Evolutionary conservation across 2,888 invertebrate genomes (phyloP).

Genomic region (Nudaria mundana): DNA sequence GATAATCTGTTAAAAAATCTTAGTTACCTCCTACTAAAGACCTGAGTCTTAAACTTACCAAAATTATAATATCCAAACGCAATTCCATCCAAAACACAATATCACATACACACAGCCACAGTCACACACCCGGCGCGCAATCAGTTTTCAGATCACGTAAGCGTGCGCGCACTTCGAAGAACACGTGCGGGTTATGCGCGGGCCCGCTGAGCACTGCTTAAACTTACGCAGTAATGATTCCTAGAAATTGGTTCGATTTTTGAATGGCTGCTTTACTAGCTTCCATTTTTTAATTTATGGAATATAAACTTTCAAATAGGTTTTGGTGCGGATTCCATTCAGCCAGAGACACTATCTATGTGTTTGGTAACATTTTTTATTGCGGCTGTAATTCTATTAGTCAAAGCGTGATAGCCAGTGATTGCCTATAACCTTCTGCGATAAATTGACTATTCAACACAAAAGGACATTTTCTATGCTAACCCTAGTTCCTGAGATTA

Average conservation of each 20-base stretch:
- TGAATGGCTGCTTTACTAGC: too few relatives aligned
- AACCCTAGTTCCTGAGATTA: too few relatives aligned
- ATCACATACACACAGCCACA: conserved; percentile 31
- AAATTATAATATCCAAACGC: conserved; percentile 27
- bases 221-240: conserved; percentile 18
- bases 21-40: too few relatives aligned
- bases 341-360: not conserved
- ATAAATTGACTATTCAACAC: too few relatives aligned
- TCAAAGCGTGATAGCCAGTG: too few relatives aligned
- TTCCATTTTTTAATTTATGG: conserved; percentile 15
- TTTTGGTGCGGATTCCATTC: not conserved
- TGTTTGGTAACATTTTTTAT: not conserved
- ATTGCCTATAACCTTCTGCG: too few relatives aligned
- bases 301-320: not conserved
- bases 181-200: conserved; percentile 60
- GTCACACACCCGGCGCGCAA: conserved; percentile 28
- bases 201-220: conserved; percentile 40
- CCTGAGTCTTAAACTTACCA: conserved; percentile 20
- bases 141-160: conserved; percentile 63
- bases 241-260: conserved; percentile 27
- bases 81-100: conserved; percentile 27
- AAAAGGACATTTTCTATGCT: too few relatives aligned
- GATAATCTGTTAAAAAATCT: too few relatives aligned
- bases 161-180: conserved; percentile 55
- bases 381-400: too few relatives aligned